Evolutionary conservation across 1,140 invertebrate genomes (phyloP).

Genomic region (Heliothis subflexa): DNA sequence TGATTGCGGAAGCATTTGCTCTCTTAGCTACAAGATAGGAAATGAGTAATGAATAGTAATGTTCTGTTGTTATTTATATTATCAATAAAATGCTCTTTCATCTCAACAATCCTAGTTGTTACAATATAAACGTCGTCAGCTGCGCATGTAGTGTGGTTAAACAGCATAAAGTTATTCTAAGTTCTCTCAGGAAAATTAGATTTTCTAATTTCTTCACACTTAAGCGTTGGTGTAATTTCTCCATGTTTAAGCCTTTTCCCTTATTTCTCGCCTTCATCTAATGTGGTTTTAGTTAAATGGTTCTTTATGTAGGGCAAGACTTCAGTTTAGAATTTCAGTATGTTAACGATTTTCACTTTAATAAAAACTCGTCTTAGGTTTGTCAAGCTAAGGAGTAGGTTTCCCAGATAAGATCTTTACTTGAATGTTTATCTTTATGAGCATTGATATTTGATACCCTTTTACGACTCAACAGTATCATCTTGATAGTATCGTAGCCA

Average conservation of each 20-base stretch:
- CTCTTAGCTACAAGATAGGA: no score
- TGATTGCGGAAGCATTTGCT: not conserved
- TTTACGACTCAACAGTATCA: not conserved
- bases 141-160: constrained; percentile 11
- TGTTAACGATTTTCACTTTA: not conserved
- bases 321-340: not conserved
- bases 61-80: no score
- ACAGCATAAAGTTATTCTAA: constrained; percentile 28
- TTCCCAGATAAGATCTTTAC: not conserved
- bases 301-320: constrained; percentile 3
- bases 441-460: not conserved
- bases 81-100: not conserved
- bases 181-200: constrained; percentile 30
- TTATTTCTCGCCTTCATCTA: constrained; percentile 24
- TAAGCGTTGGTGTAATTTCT: constrained; percentile 26
- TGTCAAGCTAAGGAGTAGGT: not conserved
- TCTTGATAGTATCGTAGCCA: not conserved
- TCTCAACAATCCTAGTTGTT: not conserved
- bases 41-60: no score
- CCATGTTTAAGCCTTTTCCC: constrained; percentile 19
- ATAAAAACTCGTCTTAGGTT: no score
- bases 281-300: constrained; percentile 30
- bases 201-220: constrained; percentile 41
- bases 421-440: not conserved
- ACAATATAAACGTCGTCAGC: not conserved